phyloP scores from a whole-genome alignment of 64 coral and sea anemone genomes.

The Montipora sp. region DNA sequence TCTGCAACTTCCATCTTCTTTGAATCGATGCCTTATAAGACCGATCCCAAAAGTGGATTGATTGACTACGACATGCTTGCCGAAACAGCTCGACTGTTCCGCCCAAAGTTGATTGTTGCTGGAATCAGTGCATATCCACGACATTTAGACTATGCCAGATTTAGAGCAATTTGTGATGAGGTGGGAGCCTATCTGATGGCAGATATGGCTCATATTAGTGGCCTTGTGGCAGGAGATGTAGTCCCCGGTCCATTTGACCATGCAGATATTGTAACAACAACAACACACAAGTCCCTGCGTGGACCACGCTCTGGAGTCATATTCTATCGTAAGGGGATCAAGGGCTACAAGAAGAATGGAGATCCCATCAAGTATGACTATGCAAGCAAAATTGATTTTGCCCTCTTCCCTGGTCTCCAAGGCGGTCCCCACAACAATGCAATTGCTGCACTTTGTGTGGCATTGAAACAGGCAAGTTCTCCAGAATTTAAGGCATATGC shows the following conservation, averaged over 20 bases:
- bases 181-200: constrained; percentile 85
- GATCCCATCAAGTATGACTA: constrained; percentile 97
- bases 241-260: constrained; percentile 90
- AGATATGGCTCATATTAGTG: constrained; percentile 98
- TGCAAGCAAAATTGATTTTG: constrained; percentile 82
- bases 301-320: constrained; percentile 95
- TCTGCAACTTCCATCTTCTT: constrained; percentile 99
- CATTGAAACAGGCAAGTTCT: constrained; percentile 87
- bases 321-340: constrained; percentile 97
- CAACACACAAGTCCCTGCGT: constrained; percentile 93
- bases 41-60: constrained; percentile 78
- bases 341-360: constrained; percentile 95
- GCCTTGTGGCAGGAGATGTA: constrained; percentile 87
- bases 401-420: constrained; percentile 92
- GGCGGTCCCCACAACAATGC: constrained; percentile 97
- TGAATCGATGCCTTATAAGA: constrained; percentile 99
- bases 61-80: constrained; percentile 96
- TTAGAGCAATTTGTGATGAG: constrained; percentile 85
- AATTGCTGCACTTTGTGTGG: constrained; percentile 88
- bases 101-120: constrained; percentile 96
- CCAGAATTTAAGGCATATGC: constrained; percentile 93
- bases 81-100: constrained; percentile 86
- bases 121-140: constrained; percentile 97
- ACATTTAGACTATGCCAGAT: constrained; percentile 84
- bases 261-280: constrained; percentile 95